Evolutionary conservation across 2,888 invertebrate species (phyloP).

Genomic region (Eupsilia transversa): DNA sequence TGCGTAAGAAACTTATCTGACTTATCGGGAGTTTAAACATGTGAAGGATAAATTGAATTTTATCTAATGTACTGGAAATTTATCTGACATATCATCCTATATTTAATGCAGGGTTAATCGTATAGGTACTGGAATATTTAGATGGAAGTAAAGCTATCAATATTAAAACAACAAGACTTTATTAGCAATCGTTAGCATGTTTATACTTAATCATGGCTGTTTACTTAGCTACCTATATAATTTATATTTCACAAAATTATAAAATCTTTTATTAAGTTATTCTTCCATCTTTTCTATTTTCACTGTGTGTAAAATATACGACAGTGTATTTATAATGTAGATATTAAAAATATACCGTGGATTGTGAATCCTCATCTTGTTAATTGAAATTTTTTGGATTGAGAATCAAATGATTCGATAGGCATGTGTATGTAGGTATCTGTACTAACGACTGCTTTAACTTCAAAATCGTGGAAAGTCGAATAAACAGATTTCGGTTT

Average conservation of each 20-base stretch:
- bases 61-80: not conserved
- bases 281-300: too few species aligned
- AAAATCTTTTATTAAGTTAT: too few species aligned
- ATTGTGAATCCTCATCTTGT: conserved; percentile 1
- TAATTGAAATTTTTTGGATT: not conserved
- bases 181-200: not conserved
- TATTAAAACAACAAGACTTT: not conserved
- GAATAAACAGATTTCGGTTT: not conserved
- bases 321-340: too few species aligned
- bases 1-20: not conserved
- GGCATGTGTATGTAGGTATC: not conserved
- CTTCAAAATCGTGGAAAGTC: not conserved
- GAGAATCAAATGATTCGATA: not conserved
- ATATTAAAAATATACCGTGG: too few species aligned
- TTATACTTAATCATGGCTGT: not conserved
- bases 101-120: not conserved
- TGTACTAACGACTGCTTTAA: not conserved
- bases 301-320: too few species aligned
- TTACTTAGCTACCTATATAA: not conserved
- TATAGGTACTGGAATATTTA: not conserved
- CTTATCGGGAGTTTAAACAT: not conserved
- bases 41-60: not conserved
- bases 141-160: not conserved
- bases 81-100: not conserved
- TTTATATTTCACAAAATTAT: too few species aligned